phyloP scores from a whole-genome alignment of 2,113 vertebrate species.

The Cyanoramphus novaezelandiae region DNA sequence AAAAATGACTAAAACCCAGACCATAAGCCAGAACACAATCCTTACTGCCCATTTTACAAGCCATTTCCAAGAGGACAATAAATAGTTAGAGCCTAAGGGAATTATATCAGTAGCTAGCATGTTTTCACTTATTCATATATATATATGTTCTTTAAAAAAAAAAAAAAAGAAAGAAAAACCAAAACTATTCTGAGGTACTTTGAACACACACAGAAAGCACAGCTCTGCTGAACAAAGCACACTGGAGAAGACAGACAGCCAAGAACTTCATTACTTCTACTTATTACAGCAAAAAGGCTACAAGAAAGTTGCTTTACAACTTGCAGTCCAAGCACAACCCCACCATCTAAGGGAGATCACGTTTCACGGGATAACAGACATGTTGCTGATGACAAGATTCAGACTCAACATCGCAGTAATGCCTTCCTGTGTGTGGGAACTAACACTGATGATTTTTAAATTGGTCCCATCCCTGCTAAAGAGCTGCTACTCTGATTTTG shows the following conservation, averaged over 20 bases:
- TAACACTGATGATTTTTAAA: slow-evolving; percentile 23
- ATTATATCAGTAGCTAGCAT: not conserved
- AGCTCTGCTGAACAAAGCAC: not conserved
- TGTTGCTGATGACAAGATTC: not conserved
- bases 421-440: slow-evolving; percentile 14
- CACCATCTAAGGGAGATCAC: not conserved
- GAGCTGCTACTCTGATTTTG: not conserved
- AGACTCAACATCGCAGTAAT: not conserved
- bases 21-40: not conserved
- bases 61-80: not conserved
- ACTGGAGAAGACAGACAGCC: not conserved
- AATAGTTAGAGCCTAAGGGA: not conserved
- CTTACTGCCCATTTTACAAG: not conserved
- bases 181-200: not conserved
- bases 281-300: not conserved
- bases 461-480: slow-evolving; percentile 15
- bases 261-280: not conserved
- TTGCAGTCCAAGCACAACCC: not conserved
- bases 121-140: not conserved
- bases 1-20: not conserved
- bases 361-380: not conserved
- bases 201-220: not conserved
- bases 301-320: not conserved
- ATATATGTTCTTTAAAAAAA: not conserved
- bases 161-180: not conserved